A percentile compares a stretch with the other conserved stretches of the same genome.
Evolutionary conservation across 2,113 vertebrate genomes (phyloP).

Genomic region (Synchiropus splendidus): DNA sequence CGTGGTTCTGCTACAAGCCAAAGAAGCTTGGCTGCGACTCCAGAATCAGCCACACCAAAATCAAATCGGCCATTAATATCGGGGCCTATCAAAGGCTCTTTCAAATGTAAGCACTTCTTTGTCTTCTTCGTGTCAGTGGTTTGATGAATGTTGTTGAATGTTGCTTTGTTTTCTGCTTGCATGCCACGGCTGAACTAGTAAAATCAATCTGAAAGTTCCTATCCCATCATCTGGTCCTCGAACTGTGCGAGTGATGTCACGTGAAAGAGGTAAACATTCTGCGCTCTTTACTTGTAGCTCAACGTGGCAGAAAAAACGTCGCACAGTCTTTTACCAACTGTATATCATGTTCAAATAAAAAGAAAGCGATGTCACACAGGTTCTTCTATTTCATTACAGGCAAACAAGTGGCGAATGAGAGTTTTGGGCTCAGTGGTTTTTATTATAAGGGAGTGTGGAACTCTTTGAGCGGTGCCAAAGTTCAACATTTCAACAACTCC

Average conservation of each 20-base stretch:
- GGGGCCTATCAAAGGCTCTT: too few species aligned
- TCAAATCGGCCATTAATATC: conserved; percentile 64
- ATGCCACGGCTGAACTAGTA: conserved; percentile 11
- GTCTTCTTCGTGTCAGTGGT: too few species aligned
- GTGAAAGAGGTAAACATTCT: neutral
- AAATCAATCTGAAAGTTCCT: conserved; percentile 33
- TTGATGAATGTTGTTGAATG: too few species aligned
- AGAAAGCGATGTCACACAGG: too few species aligned
- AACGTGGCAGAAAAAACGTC: neutral
- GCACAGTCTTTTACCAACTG: too few species aligned
- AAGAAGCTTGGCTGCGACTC: conserved; percentile 73
- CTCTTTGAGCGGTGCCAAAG: too few species aligned
- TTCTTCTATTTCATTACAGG: conserved; percentile 9
- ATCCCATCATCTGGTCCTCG: conserved; percentile 11
- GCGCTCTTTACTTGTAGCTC: too few species aligned
- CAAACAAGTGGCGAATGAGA: conserved; percentile 6
- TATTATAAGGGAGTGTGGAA: too few species aligned
- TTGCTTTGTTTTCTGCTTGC: too few species aligned
- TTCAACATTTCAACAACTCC: too few species aligned
- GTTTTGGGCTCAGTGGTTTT: conserved; percentile 29
- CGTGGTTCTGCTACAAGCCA: conserved; percentile 90
- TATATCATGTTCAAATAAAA: too few species aligned
- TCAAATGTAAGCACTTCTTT: too few species aligned
- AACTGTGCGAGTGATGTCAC: conserved; percentile 7
- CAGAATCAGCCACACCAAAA: conserved; percentile 73